Percentiles rank a stretch among this genome's conserved stretches.
Evolutionary conservation across 2,888 invertebrate genomes (phyloP).

Genomic region (Entomobrya proxima): DNA sequence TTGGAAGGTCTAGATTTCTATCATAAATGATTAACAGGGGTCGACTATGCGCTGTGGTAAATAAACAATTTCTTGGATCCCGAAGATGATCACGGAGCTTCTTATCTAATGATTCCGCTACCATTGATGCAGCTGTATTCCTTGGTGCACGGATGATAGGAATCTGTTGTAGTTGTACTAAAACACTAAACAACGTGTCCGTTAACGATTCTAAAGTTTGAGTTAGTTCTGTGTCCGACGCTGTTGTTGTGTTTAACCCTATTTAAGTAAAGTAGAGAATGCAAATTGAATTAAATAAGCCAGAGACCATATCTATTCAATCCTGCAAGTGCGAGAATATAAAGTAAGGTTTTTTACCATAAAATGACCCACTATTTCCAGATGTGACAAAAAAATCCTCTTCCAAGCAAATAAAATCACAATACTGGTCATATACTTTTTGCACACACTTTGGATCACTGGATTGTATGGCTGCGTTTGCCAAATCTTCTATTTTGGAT

Average conservation of each 20-base stretch:
- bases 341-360: slow-evolving; percentile 86
- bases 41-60: slow-evolving; percentile 81
- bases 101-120: slow-evolving; percentile 96
- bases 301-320: no score
- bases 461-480: slow-evolving; percentile 92
- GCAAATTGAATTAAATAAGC: not conserved
- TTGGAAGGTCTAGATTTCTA: slow-evolving; percentile 96
- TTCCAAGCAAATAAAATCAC: slow-evolving; percentile 98
- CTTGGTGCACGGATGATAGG: slow-evolving; percentile 94
- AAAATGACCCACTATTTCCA: slow-evolving; percentile 83
- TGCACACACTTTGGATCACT: slow-evolving; percentile 94
- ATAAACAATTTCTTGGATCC: slow-evolving; percentile 97
- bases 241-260: slow-evolving; percentile 95
- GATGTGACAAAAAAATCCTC: slow-evolving; percentile 92
- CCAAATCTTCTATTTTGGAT: slow-evolving; percentile 95
- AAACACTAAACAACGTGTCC: slow-evolving; percentile 97
- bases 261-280: slow-evolving; percentile 18
- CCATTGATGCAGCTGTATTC: slow-evolving; percentile 99
- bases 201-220: slow-evolving; percentile 94
- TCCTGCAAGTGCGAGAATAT: no score
- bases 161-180: slow-evolving; percentile 95
- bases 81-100: slow-evolving; percentile 97
- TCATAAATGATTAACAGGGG: slow-evolving; percentile 95
- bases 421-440: slow-evolving; percentile 98
- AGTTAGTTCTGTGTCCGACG: slow-evolving; percentile 97